Evolutionary conservation across 1,140 invertebrate genomes (phyloP).

Genomic region (Teleogryllus occipitalis): DNA sequence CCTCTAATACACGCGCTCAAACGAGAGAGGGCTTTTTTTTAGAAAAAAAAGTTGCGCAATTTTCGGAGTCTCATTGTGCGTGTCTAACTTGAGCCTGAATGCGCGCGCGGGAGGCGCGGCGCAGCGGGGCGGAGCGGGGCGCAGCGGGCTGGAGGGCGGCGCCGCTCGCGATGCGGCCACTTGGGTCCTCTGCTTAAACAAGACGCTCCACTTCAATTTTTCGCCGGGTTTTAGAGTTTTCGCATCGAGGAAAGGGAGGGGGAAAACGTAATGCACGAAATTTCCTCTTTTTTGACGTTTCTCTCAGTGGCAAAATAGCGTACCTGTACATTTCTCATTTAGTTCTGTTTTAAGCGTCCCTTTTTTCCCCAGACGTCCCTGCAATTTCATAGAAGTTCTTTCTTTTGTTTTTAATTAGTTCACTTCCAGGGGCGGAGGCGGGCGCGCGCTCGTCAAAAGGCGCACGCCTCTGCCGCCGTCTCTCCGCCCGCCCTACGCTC

Average conservation of each 20-base stretch:
- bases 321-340: conserved; percentile 1
- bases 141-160: too few relatives aligned
- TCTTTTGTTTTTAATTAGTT: conserved; percentile 6
- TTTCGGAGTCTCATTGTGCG: not conserved
- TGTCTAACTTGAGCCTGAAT: not conserved
- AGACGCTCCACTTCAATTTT: not conserved
- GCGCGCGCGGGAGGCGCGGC: too few relatives aligned
- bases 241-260: not conserved
- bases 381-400: conserved; percentile 5
- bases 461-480: not conserved
- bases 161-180: not conserved
- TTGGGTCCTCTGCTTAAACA: not conserved
- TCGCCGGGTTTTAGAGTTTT: not conserved
- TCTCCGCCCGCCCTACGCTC: too few relatives aligned
- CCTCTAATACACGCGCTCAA: not conserved
- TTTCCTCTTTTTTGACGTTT: not conserved
- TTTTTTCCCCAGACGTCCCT: not conserved
- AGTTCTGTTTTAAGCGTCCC: conserved; percentile 3
- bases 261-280: not conserved
- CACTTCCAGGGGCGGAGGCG: not conserved
- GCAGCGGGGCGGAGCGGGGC: not conserved
- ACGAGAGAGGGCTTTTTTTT: not conserved
- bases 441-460: not conserved
- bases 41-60: not conserved
- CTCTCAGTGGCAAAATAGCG: conserved; percentile 3